Evolutionary conservation across 2,888 invertebrate species (phyloP).

Genomic region (Argynnis bischoffii): DNA sequence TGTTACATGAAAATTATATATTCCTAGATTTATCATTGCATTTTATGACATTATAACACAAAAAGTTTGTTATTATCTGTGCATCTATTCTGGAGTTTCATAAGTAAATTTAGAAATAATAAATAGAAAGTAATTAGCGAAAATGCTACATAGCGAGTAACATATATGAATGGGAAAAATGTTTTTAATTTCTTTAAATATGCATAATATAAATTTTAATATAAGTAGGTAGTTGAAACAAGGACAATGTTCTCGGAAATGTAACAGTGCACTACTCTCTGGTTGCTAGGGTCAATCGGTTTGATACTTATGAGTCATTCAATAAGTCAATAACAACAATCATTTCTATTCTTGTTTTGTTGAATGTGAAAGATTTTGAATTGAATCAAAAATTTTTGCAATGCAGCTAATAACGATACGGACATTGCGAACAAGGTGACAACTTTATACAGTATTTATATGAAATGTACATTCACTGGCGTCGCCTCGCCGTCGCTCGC

Average conservation of each 20-base stretch:
- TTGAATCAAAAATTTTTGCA: conserved; percentile 39
- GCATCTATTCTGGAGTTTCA: neutral
- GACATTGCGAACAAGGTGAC: conserved; percentile 43
- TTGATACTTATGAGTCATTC: too few species aligned
- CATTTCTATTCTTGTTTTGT: too few species aligned
- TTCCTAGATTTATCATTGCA: conserved; percentile 17
- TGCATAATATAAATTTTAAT: neutral
- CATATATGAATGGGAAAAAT: too few species aligned
- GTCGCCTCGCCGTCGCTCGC: conserved; percentile 19
- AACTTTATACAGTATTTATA: conserved; percentile 31
- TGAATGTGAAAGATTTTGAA: too few species aligned
- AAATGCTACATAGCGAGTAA: too few species aligned
- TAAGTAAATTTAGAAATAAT: too few species aligned
- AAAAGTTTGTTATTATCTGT: neutral
- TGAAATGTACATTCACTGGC: conserved; percentile 7
- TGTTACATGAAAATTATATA: conserved; percentile 10
- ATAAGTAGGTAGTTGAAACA: neutral
- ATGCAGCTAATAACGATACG: conserved; percentile 44
- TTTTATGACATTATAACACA: neutral
- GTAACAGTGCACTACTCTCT: conserved; percentile 3
- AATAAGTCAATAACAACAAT: too few species aligned
- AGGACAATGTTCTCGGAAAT: neutral
- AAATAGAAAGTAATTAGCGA: too few species aligned
- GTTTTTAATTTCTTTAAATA: too few species aligned
- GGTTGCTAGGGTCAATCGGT: conserved; percentile 14